phyloP scores from a whole-genome alignment of 2,797 vertebrate species.

The Pseudotriccus pelzelni region DNA sequence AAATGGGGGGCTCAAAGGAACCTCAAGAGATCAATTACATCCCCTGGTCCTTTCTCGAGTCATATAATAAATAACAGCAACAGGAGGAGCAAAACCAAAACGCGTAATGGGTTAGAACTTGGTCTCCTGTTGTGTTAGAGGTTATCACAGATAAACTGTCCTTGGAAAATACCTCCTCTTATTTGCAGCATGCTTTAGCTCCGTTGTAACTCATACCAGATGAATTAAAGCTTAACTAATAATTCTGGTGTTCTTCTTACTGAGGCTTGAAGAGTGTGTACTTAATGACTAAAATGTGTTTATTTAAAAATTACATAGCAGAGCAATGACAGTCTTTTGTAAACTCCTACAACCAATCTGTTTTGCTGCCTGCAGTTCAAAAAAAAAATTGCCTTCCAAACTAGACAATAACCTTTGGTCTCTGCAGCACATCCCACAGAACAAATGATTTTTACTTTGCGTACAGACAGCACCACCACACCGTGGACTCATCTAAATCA shows the following conservation, averaged over 20 bases:
- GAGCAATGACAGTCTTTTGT: slow-evolving; percentile 10
- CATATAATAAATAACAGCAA: not conserved
- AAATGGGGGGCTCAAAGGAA: not conserved
- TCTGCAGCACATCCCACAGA: slow-evolving; percentile 14
- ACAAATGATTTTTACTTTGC: not conserved
- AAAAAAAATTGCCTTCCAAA: slow-evolving; percentile 13
- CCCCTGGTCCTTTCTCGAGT: not conserved
- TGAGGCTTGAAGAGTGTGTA: not conserved
- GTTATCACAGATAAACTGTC: slow-evolving; percentile 34
- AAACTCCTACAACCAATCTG: not conserved
- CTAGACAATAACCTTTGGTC: slow-evolving; percentile 18
- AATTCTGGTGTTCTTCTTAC: slow-evolving; percentile 26
- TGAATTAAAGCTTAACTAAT: slow-evolving; percentile 39
- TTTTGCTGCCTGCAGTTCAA: not conserved
- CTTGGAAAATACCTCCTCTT: slow-evolving; percentile 19
- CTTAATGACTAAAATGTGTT: slow-evolving; percentile 58
- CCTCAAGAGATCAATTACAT: not conserved
- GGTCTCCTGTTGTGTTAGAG: not conserved
- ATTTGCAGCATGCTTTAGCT: slow-evolving; percentile 16
- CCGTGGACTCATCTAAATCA: not conserved
- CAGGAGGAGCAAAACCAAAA: not conserved
- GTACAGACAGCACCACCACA: not conserved
- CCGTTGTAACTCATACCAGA: slow-evolving; percentile 24
- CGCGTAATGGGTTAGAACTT: not conserved
- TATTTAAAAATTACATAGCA: slow-evolving; percentile 55